Evolutionary conservation across 2,113 vertebrate genomes (phyloP).

Genomic region (Xenus cinereus): DNA sequence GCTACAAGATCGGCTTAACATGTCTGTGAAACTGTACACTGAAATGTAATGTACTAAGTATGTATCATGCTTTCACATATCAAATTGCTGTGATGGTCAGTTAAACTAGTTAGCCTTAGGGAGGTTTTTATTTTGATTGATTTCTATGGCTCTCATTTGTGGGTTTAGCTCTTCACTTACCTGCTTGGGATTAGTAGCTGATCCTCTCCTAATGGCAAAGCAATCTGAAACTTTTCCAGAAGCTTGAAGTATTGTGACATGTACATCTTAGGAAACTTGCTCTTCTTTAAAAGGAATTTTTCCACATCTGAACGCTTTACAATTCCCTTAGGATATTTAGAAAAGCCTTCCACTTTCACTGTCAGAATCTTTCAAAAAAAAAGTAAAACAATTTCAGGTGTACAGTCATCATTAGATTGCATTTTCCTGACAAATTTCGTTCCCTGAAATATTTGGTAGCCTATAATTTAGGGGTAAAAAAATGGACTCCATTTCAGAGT

Average conservation of each 20-base stretch:
- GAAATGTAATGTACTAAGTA: not conserved
- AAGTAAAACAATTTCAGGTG: slow-evolving; percentile 16
- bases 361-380: slow-evolving; percentile 75
- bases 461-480: not conserved
- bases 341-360: slow-evolving; percentile 77
- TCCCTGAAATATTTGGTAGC: not conserved
- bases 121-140: not conserved
- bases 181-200: slow-evolving; percentile 92
- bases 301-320: slow-evolving; percentile 85
- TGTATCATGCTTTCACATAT: not conserved
- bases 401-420: not conserved
- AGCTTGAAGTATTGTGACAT: slow-evolving; percentile 89
- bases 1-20: not conserved
- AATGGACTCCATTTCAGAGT: not conserved
- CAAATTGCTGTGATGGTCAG: not conserved
- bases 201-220: slow-evolving; percentile 87
- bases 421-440: not conserved
- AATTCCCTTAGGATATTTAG: slow-evolving; percentile 85
- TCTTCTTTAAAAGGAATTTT: slow-evolving; percentile 83
- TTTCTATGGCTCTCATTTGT: not conserved
- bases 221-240: slow-evolving; percentile 95
- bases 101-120: not conserved
- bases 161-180: slow-evolving; percentile 66
- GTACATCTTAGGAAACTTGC: slow-evolving; percentile 86
- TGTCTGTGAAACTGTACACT: not conserved